These are phyloP conservation scores for Psephotus haematonotus DNA, from an alignment of 2,113 vertebrate genomes.

Conservation along the genomic window DNA sequence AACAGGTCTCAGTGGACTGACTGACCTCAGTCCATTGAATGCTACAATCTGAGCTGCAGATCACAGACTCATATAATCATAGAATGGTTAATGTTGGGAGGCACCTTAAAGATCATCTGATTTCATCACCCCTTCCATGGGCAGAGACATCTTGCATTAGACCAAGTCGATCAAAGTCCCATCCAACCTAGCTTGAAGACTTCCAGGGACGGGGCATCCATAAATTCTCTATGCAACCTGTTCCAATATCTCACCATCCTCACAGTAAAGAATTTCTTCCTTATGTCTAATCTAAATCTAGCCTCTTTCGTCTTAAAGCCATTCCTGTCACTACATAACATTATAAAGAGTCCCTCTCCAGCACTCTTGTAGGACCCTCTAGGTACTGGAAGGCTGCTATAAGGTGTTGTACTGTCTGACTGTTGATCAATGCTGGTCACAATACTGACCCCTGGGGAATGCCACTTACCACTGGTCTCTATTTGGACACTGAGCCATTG, in stretches of 20 bases:
- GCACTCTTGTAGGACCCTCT: not conserved
- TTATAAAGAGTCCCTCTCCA: not conserved
- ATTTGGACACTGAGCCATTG: not conserved
- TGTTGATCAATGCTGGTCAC: not conserved
- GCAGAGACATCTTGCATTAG: not conserved
- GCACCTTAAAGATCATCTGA: not conserved
- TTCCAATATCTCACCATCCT: not conserved
- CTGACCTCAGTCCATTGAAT: not conserved
- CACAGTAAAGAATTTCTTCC: not conserved
- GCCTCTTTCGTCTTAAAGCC: not conserved
- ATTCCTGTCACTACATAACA: not conserved
- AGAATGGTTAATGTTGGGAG: not conserved
- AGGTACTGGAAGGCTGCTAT: not conserved
- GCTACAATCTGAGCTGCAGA: not conserved
- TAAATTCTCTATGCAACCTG: not conserved
- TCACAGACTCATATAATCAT: not conserved
- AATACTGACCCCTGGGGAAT: not conserved
- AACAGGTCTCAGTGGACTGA: not conserved
- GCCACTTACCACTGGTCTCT: not conserved
- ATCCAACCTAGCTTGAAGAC: not conserved
- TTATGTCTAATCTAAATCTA: not conserved
- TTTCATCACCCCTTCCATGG: not conserved
- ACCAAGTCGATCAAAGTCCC: not conserved
- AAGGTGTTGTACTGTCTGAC: not conserved
- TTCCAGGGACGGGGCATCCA: not conserved